Conservation (phyloP, 2,113 vertebrate species). For the Scortum barcoo region DNA sequence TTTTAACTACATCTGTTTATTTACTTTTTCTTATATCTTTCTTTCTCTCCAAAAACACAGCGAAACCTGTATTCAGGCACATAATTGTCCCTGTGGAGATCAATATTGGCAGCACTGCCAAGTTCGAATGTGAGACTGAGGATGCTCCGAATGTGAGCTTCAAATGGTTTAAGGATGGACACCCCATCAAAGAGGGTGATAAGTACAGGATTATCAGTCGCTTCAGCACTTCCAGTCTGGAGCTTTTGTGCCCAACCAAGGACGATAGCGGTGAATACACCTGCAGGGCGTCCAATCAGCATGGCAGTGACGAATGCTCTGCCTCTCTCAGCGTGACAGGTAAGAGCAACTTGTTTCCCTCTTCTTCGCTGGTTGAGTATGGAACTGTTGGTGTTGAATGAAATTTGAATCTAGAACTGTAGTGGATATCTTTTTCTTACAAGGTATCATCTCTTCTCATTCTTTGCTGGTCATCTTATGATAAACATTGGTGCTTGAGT, state of each 20-base stretch:
- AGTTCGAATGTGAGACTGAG: slow-evolving; percentile 94
- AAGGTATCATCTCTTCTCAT: not conserved
- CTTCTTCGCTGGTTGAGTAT: slow-evolving; percentile 34
- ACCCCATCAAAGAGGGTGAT: slow-evolving; percentile 90
- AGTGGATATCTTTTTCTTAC: not conserved
- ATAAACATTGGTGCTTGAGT: not conserved
- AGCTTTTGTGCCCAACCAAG: slow-evolving; percentile 88
- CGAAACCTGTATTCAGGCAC: slow-evolving; percentile 90
- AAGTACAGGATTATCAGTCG: slow-evolving; percentile 89
- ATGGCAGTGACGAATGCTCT: slow-evolving; percentile 92
- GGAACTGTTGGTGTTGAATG: not conserved
- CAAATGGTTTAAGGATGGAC: slow-evolving; percentile 95
- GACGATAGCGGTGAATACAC: slow-evolving; percentile 93
- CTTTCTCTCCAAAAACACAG: slow-evolving; percentile 67
- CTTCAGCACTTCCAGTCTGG: slow-evolving; percentile 88
- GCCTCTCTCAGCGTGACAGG: slow-evolving; percentile 91
- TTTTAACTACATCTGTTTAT: not conserved
- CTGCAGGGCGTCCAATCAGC: slow-evolving; percentile 94
- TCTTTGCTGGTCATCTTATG: not conserved
- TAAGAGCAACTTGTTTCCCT: slow-evolving; percentile 81
- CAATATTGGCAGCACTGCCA: slow-evolving; percentile 88
- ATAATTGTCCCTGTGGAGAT: slow-evolving; percentile 88
- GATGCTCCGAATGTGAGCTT: slow-evolving; percentile 91
- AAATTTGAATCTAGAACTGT: not conserved
- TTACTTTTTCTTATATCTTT: slow-evolving; percentile 30